Base-by-base conservation (phyloP, 2,888 invertebrate genomes). In the Notocelia uddmanniana region DNA sequence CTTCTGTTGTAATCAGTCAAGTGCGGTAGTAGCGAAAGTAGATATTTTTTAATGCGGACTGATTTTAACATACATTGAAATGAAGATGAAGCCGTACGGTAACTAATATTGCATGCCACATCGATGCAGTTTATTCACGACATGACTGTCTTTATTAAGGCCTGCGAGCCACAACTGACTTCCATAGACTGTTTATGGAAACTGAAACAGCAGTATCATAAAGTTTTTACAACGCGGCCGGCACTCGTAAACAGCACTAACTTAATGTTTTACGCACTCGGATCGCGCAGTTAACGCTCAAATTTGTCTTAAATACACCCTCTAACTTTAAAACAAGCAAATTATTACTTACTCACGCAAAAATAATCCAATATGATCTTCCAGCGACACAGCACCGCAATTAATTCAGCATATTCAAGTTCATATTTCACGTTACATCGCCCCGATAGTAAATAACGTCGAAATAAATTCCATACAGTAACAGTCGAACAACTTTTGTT, bases 381-480 rank as follows among this genome's bases (percentile, higher is more conserved):
- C 78, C 78, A 74, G 84, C 80, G 84, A 88, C 89, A 89, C 89
- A 84, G 83, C 83, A 69, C 76, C 64, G 86, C 86, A 86, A 92
- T 92, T 92, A 92, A 90, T 90, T 89, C 84, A 79, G 88, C 86
- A 85, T 88, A 88, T 87, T 84, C 83, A 87, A 92, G 92, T 92
- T 89, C 88, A 91, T 92, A 90, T 89, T 80, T 89, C 90, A 87
- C 86, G 86, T 85, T 83, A 89, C 85, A 85, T 83, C 80, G 84
- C 83, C 83, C 85, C 78, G 82, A 83, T 83, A 87, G 88, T 90
- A 89, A 90, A 91, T 89, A 90, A 89, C 82, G 85, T 87, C 85
- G 80, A 83, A 88, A 88, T 85, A 81, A 83, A 83, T 81, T 82
- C 81, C 79, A 77, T 83, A 85, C 77, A 76, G 80, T 80, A 82